A percentile compares a stretch with the other conserved stretches of the same genome.
These are phyloP conservation scores for Oreohelix idahoensis DNA, from an alignment of 1,140 invertebrate species.

Conservation along the genomic window DNA sequence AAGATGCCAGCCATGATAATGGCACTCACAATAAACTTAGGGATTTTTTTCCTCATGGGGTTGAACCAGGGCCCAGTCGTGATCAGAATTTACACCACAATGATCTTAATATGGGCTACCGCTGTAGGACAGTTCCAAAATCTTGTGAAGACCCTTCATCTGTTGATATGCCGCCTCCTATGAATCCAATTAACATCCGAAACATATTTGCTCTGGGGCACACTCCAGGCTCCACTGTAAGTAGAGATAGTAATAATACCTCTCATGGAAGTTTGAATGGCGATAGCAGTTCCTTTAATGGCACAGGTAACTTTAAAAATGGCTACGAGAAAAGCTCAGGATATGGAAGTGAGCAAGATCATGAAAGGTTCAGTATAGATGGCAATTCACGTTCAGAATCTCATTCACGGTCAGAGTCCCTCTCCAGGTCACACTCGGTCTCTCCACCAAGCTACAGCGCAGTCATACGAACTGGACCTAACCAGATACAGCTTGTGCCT, in stretches of 20 bases:
- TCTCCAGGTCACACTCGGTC: slow-evolving; percentile 59
- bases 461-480: slow-evolving; percentile 67
- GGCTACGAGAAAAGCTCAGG: slow-evolving; percentile 68
- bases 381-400: slow-evolving; percentile 51
- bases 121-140: not conserved
- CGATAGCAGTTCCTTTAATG: slow-evolving; percentile 53
- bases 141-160: slow-evolving; percentile 38
- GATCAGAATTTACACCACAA: slow-evolving; percentile 26
- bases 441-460: slow-evolving; percentile 66
- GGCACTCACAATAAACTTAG: not conserved
- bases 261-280: slow-evolving; percentile 60
- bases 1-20: slow-evolving; percentile 44
- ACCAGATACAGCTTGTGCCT: slow-evolving; percentile 67
- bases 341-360: slow-evolving; percentile 69
- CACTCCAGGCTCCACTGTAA: slow-evolving; percentile 38
- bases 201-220: slow-evolving; percentile 61
- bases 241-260: slow-evolving; percentile 59
- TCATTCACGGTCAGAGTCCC: slow-evolving; percentile 47
- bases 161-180: slow-evolving; percentile 65
- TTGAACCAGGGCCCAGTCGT: not conserved
- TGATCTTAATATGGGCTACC: slow-evolving; percentile 23
- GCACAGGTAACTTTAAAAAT: slow-evolving; percentile 59
- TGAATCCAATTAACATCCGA: slow-evolving; percentile 64
- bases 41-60: not conserved
- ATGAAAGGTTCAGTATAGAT: slow-evolving; percentile 62